Evolutionary conservation across 35 echinoderm and acorn worm genomes (phyloP), one percentile per base, ranked within the genome.

Genomic region (Apostichopus parvimensis): DNA sequence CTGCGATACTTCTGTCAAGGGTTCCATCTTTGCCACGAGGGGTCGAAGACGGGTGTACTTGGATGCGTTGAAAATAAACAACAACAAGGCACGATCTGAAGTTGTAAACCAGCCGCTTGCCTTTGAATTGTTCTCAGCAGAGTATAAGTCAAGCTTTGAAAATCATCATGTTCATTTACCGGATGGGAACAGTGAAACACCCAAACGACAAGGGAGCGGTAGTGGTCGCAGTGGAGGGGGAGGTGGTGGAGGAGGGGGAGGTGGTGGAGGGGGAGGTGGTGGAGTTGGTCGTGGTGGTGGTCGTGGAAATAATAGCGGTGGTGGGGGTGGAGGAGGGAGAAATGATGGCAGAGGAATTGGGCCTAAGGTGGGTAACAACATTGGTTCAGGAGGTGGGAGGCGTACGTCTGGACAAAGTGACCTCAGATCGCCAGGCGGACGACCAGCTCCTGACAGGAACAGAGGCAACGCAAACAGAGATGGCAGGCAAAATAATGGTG

Each of bases 401-500:
- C 17, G 71, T n/a, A 22, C 6, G 71, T 7, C 6, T n/a, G 71
- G 71, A 7, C 15, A 18, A 75, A 18, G 71, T 18, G 71, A 18
- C 14, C 20, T 18, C 71, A 75, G 71, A 22, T 18, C 71, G 3
- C 20, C 71, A 18, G 71, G 64, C 11, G 64, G 64, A 18, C 64
- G 64, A 11, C 11, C 7, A 7, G 71, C 71, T 75, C 71, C 71
- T 75, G 21, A 75, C 71, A 75, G 81, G 58, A 59, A 84, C 9
- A 84, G 81, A 25, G 17, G 53, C 12, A 83, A 57, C 6, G 80
- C 53, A 83, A 83, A 83, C 56, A 83, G 53, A 20, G 80, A 57
- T 58, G 52, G 80, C 8, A 25, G 56, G 9, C 17, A 9, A 54
- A 59, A 59, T 59, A 55, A 59, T 84, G 57, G 53, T 9, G 78